Evolutionary conservation across 1,140 invertebrate genomes (phyloP), one percentile per base, ranked within the genome.

Genomic region (Cotesia typhae): DNA sequence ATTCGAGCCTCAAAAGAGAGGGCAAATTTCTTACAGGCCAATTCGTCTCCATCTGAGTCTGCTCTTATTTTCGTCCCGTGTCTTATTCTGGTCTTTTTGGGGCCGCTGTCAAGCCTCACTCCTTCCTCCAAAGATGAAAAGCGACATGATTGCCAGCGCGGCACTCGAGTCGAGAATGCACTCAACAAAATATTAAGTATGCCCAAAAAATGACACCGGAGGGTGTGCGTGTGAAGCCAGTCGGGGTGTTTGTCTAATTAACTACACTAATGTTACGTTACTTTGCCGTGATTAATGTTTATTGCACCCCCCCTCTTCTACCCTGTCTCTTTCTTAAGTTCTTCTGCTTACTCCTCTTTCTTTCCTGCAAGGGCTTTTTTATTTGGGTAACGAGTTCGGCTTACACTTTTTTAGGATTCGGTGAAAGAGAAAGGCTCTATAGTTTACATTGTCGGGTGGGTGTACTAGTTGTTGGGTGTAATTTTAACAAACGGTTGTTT

Each of bases 201-300:
- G 53, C 51, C 66, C 69, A 37, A 67, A 68, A 75, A 68, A 51
- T 3, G 10, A 5, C 14, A 36, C n/a, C 12, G 1, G 37, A 41
- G n/a, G 37, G 57, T 7, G 41, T 36, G n/a, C 20, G n/a, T 64
- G 57, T 9, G 57, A 38, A 60, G 37, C 69, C 41, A 41, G 69
- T 71, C 63, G 41, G 64, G 69, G 57, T 64, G 64, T 74, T 71
- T 67, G 73, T 74, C 70, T 71, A 74, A 74, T 74, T 74, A 74
- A 74, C 68, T 41, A 60, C 70, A 74, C 73, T 71, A 71, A 74
- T 74, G 73, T 74, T 74, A 67, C 68, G 68, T 71, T 71, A 71
- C 69, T 74, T 71, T 55, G 7, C 4, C 37, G 47, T 74, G 73
- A 74, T 74, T 71, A 74, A 74, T 74, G 73, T 41, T 41, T 51